phyloP scores from a whole-genome alignment of 2,113 vertebrate species.

The Catharus fuscescens region DNA sequence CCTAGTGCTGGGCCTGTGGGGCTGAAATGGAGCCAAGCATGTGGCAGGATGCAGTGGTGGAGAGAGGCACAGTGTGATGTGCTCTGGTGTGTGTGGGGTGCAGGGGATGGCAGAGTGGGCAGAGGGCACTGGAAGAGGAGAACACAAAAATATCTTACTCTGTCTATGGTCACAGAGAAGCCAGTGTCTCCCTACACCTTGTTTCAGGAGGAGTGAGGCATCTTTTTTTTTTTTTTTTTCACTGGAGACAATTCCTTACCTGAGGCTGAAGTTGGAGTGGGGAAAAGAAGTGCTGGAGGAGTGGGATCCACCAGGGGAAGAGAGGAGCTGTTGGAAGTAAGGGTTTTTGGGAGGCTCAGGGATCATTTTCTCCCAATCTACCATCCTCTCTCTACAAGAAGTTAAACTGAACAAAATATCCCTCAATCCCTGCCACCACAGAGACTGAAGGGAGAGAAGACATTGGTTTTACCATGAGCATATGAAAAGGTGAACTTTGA shows the following conservation, averaged over 20 bases:
- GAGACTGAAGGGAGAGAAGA: slow-evolving; percentile 44
- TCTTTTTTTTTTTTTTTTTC: not conserved
- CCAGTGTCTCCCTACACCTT: not conserved
- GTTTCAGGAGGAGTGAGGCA: not conserved
- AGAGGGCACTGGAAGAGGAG: not conserved
- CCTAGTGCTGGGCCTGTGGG: not conserved
- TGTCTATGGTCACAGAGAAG: not conserved
- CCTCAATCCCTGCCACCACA: not conserved
- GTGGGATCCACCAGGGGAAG: not conserved
- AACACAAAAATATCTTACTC: not conserved
- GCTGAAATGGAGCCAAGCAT: accelerated
- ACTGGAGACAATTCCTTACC: not conserved
- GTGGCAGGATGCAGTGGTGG: not conserved
- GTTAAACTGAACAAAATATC: not conserved
- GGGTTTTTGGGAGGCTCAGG: not conserved
- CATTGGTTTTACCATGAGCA: slow-evolving; percentile 27
- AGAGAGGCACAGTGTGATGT: not conserved
- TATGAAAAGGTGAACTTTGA: not conserved
- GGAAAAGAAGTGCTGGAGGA: not conserved
- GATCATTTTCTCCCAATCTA: not conserved
- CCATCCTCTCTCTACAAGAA: not conserved
- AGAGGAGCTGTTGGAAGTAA: not conserved
- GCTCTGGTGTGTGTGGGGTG: not conserved
- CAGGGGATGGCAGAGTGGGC: not conserved
- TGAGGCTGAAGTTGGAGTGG: not conserved